phyloP scores from a whole-genome alignment of 2,113 vertebrate genomes.

The Hiodon alosoides region DNA sequence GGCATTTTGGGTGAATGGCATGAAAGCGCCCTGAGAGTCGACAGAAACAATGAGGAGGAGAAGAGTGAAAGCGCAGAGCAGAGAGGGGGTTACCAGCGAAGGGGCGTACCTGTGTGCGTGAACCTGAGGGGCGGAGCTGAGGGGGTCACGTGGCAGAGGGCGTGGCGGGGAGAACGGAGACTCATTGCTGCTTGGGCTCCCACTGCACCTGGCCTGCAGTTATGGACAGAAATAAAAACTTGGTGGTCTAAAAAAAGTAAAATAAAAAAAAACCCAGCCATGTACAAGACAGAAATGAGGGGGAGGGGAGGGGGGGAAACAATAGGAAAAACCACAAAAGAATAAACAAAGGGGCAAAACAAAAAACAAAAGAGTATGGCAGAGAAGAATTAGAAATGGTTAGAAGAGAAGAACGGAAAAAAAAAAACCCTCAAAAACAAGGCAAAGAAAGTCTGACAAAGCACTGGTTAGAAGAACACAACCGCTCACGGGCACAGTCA shows the following conservation, averaged over 20 bases:
- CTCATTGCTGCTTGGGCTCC: constrained; percentile 76
- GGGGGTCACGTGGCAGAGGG: constrained; percentile 58
- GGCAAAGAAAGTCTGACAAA: constrained; percentile 27
- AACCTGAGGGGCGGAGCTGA: constrained; percentile 49
- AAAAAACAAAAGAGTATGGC: constrained; percentile 55
- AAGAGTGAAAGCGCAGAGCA: not conserved
- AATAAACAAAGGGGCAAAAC: constrained; percentile 36
- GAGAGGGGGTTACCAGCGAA: too few species aligned
- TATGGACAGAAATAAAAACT: constrained; percentile 98
- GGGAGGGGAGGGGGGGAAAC: constrained; percentile 44
- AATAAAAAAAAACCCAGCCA: constrained; percentile 58
- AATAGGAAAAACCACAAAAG: constrained; percentile 38
- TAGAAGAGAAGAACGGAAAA: constrained; percentile 67
- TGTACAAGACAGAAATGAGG: constrained; percentile 69
- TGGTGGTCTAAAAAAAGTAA: constrained; percentile 82
- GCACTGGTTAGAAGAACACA: constrained; percentile 36
- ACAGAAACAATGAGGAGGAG: not conserved
- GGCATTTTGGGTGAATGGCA: constrained; percentile 56
- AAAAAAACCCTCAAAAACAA: constrained; percentile 45
- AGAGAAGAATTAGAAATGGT: constrained; percentile 73
- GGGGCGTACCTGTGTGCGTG: constrained; percentile 58
- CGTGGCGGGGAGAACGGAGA: constrained; percentile 55
- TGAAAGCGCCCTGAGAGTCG: constrained; percentile 54
- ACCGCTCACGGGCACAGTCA: not conserved
- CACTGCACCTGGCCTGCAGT: constrained; percentile 83